Evolutionary conservation across 2,888 invertebrate genomes (phyloP).

Genomic region (Geophilus truncorum): DNA sequence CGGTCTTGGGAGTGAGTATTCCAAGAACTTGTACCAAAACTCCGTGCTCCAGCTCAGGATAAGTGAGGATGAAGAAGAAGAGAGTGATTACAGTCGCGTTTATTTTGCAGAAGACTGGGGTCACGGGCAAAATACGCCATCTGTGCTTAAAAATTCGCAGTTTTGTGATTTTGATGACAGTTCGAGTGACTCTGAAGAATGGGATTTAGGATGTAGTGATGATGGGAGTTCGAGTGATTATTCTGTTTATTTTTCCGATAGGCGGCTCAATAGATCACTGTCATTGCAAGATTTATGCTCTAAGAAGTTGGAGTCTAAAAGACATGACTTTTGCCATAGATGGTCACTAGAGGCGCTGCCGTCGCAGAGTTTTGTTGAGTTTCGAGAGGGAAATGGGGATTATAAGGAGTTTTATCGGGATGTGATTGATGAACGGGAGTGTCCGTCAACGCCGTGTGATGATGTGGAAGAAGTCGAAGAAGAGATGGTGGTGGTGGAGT

Average conservation of each 20-base stretch:
- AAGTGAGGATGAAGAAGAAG: not conserved
- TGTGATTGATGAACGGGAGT: not conserved
- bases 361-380: not conserved
- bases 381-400: not conserved
- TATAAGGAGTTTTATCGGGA: not conserved
- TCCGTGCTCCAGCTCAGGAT: not conserved
- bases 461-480: not conserved
- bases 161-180: not conserved
- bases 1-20: not conserved
- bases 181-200: not conserved
- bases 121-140: not conserved
- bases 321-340: not conserved
- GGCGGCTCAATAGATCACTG: not conserved
- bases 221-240: not conserved
- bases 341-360: not conserved
- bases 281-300: not conserved
- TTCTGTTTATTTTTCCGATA: not conserved
- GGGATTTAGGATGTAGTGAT: not conserved
- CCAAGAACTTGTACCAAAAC: not conserved
- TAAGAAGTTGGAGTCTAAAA: not conserved
- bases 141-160: not conserved
- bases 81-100: not conserved
- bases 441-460: not conserved
- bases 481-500: not conserved
- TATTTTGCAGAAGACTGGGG: not conserved